These are phyloP conservation scores for Mamestra brassicae DNA, from an alignment of 2,888 invertebrate species.

Conservation along the genomic window DNA sequence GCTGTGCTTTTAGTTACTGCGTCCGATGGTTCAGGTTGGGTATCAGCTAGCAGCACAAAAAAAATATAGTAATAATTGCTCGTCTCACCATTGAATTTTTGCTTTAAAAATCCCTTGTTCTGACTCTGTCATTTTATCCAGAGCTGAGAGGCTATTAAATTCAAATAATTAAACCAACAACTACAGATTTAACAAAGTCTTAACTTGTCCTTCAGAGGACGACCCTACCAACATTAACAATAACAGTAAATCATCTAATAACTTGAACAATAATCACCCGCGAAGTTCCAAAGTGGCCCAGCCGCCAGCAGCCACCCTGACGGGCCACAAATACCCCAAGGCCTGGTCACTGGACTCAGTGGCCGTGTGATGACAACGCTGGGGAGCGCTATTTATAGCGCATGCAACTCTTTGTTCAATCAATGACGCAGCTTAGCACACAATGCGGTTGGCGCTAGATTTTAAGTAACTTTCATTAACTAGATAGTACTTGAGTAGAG, in stretches of 20 bases:
- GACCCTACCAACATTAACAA: not conserved
- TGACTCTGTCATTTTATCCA: not conserved
- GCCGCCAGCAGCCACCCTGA: slow-evolving; percentile 21
- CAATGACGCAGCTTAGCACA: slow-evolving; percentile 10
- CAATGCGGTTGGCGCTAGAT: slow-evolving; percentile 22
- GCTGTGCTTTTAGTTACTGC: not conserved
- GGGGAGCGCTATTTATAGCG: slow-evolving; percentile 53
- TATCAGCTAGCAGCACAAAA: not conserved
- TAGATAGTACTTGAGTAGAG: not conserved
- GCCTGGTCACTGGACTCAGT: slow-evolving; percentile 66
- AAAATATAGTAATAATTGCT: too few relatives aligned
- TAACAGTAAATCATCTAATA: slow-evolving; percentile 30
- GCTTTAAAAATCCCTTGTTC: not conserved
- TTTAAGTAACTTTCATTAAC: slow-evolving; percentile 3
- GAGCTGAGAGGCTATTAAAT: too few relatives aligned
- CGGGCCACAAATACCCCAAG: slow-evolving; percentile 62
- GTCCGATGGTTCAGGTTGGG: too few relatives aligned
- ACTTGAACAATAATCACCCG: slow-evolving; percentile 27
- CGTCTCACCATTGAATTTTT: not conserved
- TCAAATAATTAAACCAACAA: not conserved
- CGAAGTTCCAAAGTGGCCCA: slow-evolving; percentile 33
- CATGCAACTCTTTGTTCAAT: slow-evolving; percentile 58
- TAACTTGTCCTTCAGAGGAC: not conserved
- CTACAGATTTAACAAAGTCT: not conserved
- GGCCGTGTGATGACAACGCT: slow-evolving; percentile 57